These are phyloP conservation scores for Enteromius thamalakanensis DNA, from an alignment of 2,797 vertebrate species.

Conservation along the genomic window DNA sequence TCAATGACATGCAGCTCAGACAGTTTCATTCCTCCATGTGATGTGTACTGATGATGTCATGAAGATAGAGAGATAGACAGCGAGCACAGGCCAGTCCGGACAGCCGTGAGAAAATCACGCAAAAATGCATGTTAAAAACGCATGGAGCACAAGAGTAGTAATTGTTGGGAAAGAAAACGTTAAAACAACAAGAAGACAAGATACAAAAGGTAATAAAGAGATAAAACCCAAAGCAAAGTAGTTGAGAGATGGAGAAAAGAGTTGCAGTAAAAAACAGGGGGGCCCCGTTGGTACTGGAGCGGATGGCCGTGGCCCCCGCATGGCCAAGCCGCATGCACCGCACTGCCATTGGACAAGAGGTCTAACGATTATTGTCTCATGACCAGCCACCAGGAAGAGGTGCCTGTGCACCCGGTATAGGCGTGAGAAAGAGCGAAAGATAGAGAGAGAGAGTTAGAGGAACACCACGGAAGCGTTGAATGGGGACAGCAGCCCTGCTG, in stretches of 20 bases:
- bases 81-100: slow-evolving; percentile 45
- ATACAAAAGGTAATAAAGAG: slow-evolving; percentile 18
- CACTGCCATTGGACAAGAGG: slow-evolving; percentile 41
- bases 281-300: slow-evolving; percentile 31
- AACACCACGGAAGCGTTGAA: slow-evolving; percentile 61
- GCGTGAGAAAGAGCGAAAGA: slow-evolving; percentile 34
- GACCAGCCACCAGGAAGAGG: slow-evolving; percentile 34
- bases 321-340: slow-evolving; percentile 50
- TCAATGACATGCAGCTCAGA: slow-evolving; percentile 67
- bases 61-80: slow-evolving; percentile 39
- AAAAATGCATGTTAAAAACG: slow-evolving; percentile 61
- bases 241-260: slow-evolving; percentile 44
- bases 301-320: slow-evolving; percentile 32
- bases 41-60: slow-evolving; percentile 64
- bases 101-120: slow-evolving; percentile 43
- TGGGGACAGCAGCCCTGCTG: slow-evolving; percentile 53
- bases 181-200: slow-evolving; percentile 34
- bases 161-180: neutral
- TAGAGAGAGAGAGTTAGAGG: slow-evolving; percentile 47
- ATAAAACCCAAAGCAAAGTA: slow-evolving; percentile 30
- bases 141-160: slow-evolving; percentile 48
- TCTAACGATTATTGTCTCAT: slow-evolving; percentile 42
- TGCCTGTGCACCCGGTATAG: slow-evolving; percentile 17
- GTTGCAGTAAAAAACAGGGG: slow-evolving; percentile 28
- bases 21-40: slow-evolving; percentile 65